Percentiles rank a stretch among this genome's conserved stretches.
These are phyloP conservation scores for Rhombomys opimus DNA, from an alignment of 2,113 vertebrate genomes.

Conservation along the genomic window DNA sequence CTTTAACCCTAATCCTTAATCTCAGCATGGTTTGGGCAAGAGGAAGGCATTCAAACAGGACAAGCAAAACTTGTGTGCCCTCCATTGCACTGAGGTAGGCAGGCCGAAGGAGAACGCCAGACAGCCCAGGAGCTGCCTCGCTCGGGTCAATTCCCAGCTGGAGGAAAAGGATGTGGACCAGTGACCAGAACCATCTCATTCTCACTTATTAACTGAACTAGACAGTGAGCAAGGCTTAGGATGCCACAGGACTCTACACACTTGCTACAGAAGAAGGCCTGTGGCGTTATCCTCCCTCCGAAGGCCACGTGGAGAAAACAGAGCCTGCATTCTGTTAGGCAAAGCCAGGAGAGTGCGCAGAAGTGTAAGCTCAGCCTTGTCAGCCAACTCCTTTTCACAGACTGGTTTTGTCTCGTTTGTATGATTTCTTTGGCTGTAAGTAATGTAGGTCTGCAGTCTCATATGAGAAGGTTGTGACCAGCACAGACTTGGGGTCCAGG, in stretches of 20 bases:
- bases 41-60: background rate
- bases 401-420: background rate
- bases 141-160: background rate
- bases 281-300: background rate
- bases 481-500: rapidly evolving
- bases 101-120: background rate
- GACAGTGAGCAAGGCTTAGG: background rate
- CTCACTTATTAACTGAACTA: background rate
- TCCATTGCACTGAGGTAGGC: background rate
- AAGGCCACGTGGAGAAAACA: background rate
- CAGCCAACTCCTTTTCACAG: background rate
- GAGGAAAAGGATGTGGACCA: background rate
- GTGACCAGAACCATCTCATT: background rate
- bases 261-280: too few species aligned
- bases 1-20: constrained; percentile 6
- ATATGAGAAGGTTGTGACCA: background rate
- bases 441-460: background rate
- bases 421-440: constrained; percentile 1
- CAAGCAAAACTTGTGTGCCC: background rate
- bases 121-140: rapidly evolving
- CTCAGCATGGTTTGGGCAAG: background rate
- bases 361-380: background rate
- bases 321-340: background rate
- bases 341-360: background rate
- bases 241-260: too few species aligned